Conservation (phyloP, 1,140 invertebrate species). For the Magallana gigas region DNA sequence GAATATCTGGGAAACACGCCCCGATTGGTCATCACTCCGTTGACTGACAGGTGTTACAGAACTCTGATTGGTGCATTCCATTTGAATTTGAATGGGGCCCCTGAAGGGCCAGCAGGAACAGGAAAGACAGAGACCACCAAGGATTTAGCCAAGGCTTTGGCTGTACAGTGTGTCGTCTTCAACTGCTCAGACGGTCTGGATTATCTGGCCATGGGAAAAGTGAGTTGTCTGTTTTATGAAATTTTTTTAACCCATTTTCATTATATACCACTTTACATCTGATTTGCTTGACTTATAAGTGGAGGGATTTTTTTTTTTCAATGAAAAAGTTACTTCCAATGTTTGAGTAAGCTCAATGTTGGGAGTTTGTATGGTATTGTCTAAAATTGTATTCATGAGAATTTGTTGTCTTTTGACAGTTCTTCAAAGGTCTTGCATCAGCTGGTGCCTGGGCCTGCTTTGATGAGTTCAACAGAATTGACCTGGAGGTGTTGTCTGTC, state of each 20-base stretch:
- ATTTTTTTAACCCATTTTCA: too few relatives aligned
- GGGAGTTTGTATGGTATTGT: background rate
- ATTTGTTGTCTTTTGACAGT: slow-evolving; percentile 67
- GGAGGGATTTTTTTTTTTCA: background rate
- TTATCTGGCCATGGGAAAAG: slow-evolving; percentile 81
- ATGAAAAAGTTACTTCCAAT: background rate
- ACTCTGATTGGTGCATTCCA: slow-evolving; percentile 78
- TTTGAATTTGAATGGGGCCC: slow-evolving; percentile 80
- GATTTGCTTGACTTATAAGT: background rate
- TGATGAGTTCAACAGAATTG: slow-evolving; percentile 81
- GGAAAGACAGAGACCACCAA: slow-evolving; percentile 80
- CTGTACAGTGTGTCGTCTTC: slow-evolving; percentile 80
- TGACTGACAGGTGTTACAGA: slow-evolving; percentile 79
- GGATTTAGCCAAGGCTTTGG: slow-evolving; percentile 80
- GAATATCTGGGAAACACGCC: slow-evolving; percentile 80
- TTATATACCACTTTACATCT: background rate
- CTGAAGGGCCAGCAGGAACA: slow-evolving; percentile 80
- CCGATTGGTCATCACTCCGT: slow-evolving; percentile 79
- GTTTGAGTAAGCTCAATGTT: background rate
- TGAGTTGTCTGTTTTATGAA: slow-evolving; percentile 50
- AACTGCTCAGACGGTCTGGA: slow-evolving; percentile 80
- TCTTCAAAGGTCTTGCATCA: slow-evolving; percentile 80
- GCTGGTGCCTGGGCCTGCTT: slow-evolving; percentile 81
- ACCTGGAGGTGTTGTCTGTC: slow-evolving; percentile 80
- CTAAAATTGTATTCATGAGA: background rate